A percentile compares a stretch with the other conserved stretches of the same genome.
phyloP scores from a whole-genome alignment of 2,113 vertebrate species.

The Hipposideros armiger region DNA sequence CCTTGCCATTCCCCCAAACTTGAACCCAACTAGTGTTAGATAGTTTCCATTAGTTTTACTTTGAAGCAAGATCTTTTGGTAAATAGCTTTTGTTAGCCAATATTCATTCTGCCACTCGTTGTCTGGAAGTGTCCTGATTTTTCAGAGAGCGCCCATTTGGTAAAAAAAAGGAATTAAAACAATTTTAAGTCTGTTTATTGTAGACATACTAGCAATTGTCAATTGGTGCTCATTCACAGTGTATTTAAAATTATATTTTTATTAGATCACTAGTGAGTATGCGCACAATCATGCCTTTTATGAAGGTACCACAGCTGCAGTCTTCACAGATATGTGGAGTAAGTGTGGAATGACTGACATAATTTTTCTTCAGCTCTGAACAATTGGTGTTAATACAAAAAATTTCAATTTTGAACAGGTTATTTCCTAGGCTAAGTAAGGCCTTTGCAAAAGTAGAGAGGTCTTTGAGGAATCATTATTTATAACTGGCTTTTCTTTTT shows the following conservation, averaged over 20 bases:
- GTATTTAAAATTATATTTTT: conserved; percentile 15
- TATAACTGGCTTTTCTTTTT: conserved; percentile 58
- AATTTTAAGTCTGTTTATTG: neutral
- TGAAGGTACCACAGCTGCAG: neutral
- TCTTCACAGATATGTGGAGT: neutral
- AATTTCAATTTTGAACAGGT: neutral
- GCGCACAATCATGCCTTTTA: neutral
- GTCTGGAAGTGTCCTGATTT: neutral
- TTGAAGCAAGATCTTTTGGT: conserved; percentile 44
- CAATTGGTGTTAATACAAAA: conserved; percentile 44
- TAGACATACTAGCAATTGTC: neutral
- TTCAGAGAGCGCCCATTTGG: neutral
- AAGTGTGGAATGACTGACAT: conserved; percentile 32
- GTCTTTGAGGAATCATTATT: conserved; percentile 47
- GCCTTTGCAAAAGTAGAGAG: conserved; percentile 27
- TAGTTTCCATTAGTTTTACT: neutral
- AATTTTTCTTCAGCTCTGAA: conserved; percentile 43
- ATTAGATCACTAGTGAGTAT: neutral
- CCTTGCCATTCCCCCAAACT: conserved; percentile 2
- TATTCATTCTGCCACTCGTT: neutral
- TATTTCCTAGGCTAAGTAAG: conserved; percentile 35
- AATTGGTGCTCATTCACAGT: neutral
- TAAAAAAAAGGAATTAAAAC: conserved; percentile 9
- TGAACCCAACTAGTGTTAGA: neutral
- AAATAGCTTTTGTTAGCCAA: neutral